phyloP scores from a whole-genome alignment of 1,140 invertebrate species.

The Philaenus spumarius region DNA sequence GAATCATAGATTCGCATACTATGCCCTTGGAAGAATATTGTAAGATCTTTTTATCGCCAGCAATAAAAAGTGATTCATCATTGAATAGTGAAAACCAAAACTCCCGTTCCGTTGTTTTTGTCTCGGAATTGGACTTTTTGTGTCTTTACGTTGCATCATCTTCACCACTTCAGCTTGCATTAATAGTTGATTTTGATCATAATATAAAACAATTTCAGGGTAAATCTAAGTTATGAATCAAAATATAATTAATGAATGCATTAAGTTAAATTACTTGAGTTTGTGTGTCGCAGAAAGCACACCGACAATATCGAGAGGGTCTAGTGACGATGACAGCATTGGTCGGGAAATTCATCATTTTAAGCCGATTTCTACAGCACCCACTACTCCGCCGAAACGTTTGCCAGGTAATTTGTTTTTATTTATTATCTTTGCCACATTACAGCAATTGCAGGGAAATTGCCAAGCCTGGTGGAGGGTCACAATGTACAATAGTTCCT shows the following conservation, averaged over 20 bases:
- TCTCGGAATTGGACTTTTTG: background rate
- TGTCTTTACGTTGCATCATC: background rate
- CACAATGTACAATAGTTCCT: no score
- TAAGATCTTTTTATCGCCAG: no score
- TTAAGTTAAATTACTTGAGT: background rate
- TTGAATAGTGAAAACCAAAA: no score
- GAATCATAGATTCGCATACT: no score
- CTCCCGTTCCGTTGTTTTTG: no score
- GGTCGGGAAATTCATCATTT: slow-evolving; percentile 7
- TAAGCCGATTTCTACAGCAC: slow-evolving; percentile 1
- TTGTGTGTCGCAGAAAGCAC: background rate
- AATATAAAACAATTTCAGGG: background rate
- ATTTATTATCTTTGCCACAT: no score
- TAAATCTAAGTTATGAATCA: background rate
- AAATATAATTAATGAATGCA: background rate
- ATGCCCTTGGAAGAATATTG: no score
- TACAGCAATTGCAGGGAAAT: no score
- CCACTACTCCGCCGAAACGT: background rate
- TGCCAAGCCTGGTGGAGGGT: no score
- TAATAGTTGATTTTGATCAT: background rate
- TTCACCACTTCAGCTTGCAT: background rate
- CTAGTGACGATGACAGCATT: slow-evolving; percentile 3
- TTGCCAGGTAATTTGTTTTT: no score
- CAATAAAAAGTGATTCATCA: no score
- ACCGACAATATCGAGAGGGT: background rate